Evolutionary conservation across 2,113 vertebrate species (phyloP), one percentile per base, ranked within the genome.

Genomic region (Dromaius novaehollandiae): DNA sequence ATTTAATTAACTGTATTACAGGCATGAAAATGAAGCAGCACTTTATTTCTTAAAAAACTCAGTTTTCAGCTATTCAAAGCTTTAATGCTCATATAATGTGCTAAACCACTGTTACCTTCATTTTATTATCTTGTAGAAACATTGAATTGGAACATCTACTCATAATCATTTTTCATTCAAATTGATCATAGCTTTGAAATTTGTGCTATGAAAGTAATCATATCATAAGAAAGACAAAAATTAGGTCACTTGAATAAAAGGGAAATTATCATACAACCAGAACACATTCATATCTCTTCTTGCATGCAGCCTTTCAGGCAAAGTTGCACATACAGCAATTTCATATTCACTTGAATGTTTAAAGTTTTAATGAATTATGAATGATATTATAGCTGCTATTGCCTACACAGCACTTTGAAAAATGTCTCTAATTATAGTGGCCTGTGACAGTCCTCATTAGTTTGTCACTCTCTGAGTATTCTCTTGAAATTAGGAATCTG

Each of bases 301-400:
- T 80, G 50, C 71, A 79, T 71, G 48, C 65, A 81, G 84, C 26
- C 24, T 95, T 78, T 84, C 60, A 84, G 84, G 76, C 88, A 90
- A 91, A 96, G 51, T 93, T 96, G 95, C 94, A 83, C 25, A 89
- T 69, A 21, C 1, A 95, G 81, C 79, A 65, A 66, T 95, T 97
- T 95, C 25, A 2, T 42, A 79, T 69, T 88, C 55, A 34, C 46
- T 95, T 74, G 38, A 91, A 83, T 88, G 42, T 85, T 92, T 92
- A 80, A 92, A 88, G 66, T 93, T 96, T 92, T 95, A 91, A 92
- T 95, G 75, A 96, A 91, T 96, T 96, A 95, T 95, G 80, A 92
- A 94, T 96, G 40, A 71, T 89, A 82, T 83, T 86, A 56, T 83
- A 81, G 66, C 68, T 92, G 34, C 58, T 92, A 15, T 70, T 86